Evolutionary conservation across 2,113 vertebrate genomes (phyloP), one percentile per base, ranked within the genome.

Genomic region (Tangachromis dhanisi): DNA sequence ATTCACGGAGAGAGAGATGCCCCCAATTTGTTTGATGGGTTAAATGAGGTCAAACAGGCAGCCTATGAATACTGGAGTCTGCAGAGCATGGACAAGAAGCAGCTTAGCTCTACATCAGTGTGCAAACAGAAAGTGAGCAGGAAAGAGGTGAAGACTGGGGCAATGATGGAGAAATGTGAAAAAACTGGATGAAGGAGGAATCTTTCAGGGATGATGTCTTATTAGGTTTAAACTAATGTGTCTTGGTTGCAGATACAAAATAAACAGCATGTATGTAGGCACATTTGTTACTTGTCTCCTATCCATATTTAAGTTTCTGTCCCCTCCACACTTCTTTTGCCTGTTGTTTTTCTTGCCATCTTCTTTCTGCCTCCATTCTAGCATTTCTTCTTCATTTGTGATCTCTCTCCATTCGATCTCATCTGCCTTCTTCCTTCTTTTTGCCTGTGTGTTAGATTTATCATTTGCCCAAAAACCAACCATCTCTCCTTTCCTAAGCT

Each of bases 11-110:
- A 79, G 45, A n/a, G 26, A 1, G 76, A 57, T 47, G 59, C 24
- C 47, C 81, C 51, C 35, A 59, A 49, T 89, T 83, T 78, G 40
- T 80, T 86, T 78, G 83, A 89, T 42, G 5, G 33, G n/a, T 84
- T 89, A n/a, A 68, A 51, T 3, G 55, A 88, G 90, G 83, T 89
- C 79, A 92, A 90, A 85, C 26, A 33, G 59, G 7, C 80, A 9
- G n/a, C 21, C n/a, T 11, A 31, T 13, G 42, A 80, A 82, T 51
- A 26, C 14, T 17, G 81, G 51, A 51, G 83, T 21, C 73, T 86
- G 73, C 45, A 49, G 88, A 71, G 51, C 61, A 57, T 61, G 83
- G 81, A 90, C 81, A 10, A 53, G 80, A 76, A 61, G 80, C 42
- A 63, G 47, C 79, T 83, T 9, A 85, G 81, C 61, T 89, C 53